phyloP scores from a whole-genome alignment of 2,888 invertebrate genomes.

The Dolomedes plantarius region DNA sequence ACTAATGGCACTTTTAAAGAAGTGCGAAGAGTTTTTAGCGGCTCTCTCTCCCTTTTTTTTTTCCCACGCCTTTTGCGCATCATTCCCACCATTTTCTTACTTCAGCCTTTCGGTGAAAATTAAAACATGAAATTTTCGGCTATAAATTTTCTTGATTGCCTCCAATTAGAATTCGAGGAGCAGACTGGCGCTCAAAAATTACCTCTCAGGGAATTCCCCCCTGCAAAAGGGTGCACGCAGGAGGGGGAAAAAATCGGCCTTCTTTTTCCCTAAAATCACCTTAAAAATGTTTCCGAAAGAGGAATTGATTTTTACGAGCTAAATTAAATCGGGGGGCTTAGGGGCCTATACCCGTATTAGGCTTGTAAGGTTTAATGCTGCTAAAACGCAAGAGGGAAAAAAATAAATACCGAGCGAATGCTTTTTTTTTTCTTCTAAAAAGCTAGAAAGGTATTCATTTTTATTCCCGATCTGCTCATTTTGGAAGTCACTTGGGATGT shows the following conservation, averaged over 20 bases:
- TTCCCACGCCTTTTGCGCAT: not conserved
- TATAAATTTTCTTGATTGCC: constrained; percentile 66
- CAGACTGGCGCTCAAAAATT: constrained; percentile 46
- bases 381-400: too few relatives aligned
- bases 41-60: too few relatives aligned
- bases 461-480: too few relatives aligned
- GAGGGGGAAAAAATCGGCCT: constrained; percentile 17
- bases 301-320: constrained; percentile 64
- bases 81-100: too few relatives aligned
- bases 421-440: too few relatives aligned
- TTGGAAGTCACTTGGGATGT: too few relatives aligned
- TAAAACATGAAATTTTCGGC: constrained; percentile 64
- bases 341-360: too few relatives aligned
- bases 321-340: constrained; percentile 66
- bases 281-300: constrained; percentile 52
- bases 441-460: too few relatives aligned
- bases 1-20: constrained; percentile 37
- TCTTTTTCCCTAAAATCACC: constrained; percentile 52
- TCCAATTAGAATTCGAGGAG: constrained; percentile 63
- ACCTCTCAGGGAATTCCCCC: constrained; percentile 47
- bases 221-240: not conserved
- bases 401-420: too few relatives aligned
- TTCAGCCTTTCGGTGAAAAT: constrained; percentile 59
- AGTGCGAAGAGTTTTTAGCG: too few relatives aligned
- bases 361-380: too few relatives aligned